Evolutionary conservation across 2,113 vertebrate genomes (phyloP).

Genomic region (Hippolais icterina): DNA sequence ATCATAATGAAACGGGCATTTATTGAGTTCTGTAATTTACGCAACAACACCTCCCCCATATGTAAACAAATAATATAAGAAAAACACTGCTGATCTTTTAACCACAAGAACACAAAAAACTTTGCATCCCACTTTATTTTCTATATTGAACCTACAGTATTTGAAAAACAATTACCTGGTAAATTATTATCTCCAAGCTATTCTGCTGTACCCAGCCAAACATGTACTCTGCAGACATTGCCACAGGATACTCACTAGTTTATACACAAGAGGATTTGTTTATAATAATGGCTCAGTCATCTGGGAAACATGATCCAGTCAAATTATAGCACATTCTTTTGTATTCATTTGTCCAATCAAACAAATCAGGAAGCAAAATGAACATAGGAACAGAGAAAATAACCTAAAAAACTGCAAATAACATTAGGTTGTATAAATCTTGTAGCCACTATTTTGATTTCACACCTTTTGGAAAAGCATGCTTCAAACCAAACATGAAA

Average conservation of each 20-base stretch:
- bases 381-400: background rate
- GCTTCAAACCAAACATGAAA: background rate
- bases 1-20: background rate
- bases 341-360: background rate
- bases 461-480: background rate
- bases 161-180: background rate
- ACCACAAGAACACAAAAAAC: background rate
- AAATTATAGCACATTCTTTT: background rate
- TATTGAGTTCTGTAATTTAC: background rate
- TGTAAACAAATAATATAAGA: background rate
- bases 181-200: background rate
- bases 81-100: background rate
- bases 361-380: background rate
- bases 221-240: background rate
- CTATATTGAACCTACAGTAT: background rate
- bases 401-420: background rate
- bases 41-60: background rate
- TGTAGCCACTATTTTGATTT: background rate
- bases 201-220: background rate
- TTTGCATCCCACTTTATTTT: background rate
- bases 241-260: background rate
- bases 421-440: background rate
- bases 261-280: slow-evolving; percentile 18
- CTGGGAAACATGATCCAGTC: background rate
- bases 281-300: slow-evolving; percentile 28